These are phyloP conservation scores for Cantharis rufa DNA, from an alignment of 2,888 invertebrate genomes.

Conservation along the genomic window DNA sequence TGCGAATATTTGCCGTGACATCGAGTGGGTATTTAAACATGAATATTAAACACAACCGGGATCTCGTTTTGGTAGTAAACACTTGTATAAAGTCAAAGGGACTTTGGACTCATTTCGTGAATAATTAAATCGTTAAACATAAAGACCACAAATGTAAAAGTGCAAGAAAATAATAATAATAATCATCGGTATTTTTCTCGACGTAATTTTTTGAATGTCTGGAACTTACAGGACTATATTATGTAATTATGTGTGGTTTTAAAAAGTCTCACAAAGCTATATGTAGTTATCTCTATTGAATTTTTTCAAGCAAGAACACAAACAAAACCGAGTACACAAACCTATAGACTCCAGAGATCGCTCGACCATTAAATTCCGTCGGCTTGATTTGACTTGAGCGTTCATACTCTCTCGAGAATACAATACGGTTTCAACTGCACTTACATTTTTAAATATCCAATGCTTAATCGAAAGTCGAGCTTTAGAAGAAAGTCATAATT, in stretches of 20 bases:
- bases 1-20: not conserved
- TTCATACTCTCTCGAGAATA: slow-evolving; percentile 6
- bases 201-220: not conserved
- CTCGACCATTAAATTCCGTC: slow-evolving; percentile 16
- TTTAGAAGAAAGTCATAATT: not conserved
- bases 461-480: not conserved
- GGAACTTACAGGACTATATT: not conserved
- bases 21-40: slow-evolving; percentile 18
- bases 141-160: slow-evolving; percentile 4
- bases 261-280: not conserved
- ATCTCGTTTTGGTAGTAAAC: slow-evolving; percentile 21
- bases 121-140: slow-evolving; percentile 18
- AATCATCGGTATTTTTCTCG: not conserved
- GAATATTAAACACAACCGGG: slow-evolving; percentile 22
- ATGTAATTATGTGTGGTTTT: not conserved
- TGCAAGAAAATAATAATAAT: not conserved
- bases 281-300: slow-evolving; percentile 1
- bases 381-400: slow-evolving; percentile 20
- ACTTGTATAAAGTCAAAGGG: slow-evolving; percentile 20
- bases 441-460: not conserved
- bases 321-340: slow-evolving; percentile 9
- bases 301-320: slow-evolving; percentile 13
- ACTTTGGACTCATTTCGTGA: slow-evolving; percentile 13
- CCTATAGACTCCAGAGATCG: slow-evolving; percentile 6
- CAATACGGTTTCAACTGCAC: slow-evolving; percentile 4